Evolutionary conservation across 2,113 vertebrate species (phyloP).

Genomic region (Zosterops pallidus): DNA sequence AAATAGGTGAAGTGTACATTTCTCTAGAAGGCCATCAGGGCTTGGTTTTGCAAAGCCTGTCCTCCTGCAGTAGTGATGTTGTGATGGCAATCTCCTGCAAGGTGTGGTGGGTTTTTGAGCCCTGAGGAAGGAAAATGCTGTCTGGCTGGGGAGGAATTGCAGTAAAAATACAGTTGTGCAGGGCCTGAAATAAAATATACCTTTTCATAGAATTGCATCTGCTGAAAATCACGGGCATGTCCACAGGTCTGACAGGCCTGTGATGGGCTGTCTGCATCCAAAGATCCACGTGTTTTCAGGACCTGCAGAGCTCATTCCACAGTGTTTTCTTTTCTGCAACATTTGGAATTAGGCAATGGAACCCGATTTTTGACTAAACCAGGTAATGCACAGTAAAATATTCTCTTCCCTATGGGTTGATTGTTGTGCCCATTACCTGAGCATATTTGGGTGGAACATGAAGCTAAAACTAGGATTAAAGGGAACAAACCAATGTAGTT

Average conservation of each 20-base stretch:
- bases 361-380: background rate
- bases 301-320: background rate
- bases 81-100: background rate
- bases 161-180: background rate
- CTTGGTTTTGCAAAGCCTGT: background rate
- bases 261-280: background rate
- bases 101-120: no score
- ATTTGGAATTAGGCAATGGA: background rate
- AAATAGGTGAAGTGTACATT: background rate
- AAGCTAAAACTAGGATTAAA: background rate
- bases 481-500: background rate
- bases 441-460: background rate
- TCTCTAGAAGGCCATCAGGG: background rate
- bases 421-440: background rate
- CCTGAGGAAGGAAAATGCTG: background rate
- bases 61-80: no score
- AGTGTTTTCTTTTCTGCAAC: background rate
- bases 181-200: background rate
- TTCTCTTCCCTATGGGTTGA: accelerated
- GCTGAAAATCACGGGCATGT: background rate
- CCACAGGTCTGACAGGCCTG: background rate
- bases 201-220: background rate
- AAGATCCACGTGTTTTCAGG: background rate
- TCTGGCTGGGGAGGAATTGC: background rate
- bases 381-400: background rate